Evolutionary conservation across 1,140 invertebrate genomes (phyloP).

Genomic region (Hormaphis cornu): DNA sequence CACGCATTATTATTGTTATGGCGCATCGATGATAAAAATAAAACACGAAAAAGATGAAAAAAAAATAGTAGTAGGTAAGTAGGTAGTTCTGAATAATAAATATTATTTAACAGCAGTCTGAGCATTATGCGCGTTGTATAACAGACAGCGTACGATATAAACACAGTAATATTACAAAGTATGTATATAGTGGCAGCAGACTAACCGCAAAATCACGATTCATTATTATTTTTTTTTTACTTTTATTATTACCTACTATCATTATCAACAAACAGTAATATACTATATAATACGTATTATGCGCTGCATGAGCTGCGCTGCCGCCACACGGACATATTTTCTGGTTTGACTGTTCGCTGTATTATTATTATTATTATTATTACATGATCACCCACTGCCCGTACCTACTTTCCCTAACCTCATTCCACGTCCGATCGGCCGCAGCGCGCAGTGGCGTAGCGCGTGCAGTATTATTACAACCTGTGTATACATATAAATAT

Average conservation of each 20-base stretch:
- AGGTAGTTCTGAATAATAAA: too few relatives aligned
- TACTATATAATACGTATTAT: too few relatives aligned
- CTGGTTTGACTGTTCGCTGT: slow-evolving; percentile 25
- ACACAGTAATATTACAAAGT: too few relatives aligned
- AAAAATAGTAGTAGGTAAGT: too few relatives aligned
- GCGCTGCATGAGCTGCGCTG: too few relatives aligned
- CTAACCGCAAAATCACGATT: slow-evolving; percentile 28
- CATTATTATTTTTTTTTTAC: background rate
- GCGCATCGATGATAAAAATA: too few relatives aligned
- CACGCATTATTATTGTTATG: too few relatives aligned
- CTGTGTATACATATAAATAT: background rate
- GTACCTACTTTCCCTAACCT: slow-evolving; percentile 33
- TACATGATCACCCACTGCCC: slow-evolving; percentile 30
- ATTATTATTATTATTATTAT: too few relatives aligned
- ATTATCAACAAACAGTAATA: slow-evolving; percentile 12
- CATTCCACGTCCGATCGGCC: slow-evolving; percentile 8
- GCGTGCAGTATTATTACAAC: slow-evolving; percentile 1
- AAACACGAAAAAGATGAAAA: too few relatives aligned
- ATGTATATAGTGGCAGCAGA: background rate
- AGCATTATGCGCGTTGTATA: too few relatives aligned
- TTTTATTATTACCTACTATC: background rate
- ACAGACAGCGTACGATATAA: too few relatives aligned
- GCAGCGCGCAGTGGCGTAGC: background rate
- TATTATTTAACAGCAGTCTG: too few relatives aligned
- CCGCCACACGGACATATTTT: slow-evolving; percentile 27